Base-by-base conservation (phyloP, 2,113 vertebrate genomes). In the Raja brachyura region DNA sequence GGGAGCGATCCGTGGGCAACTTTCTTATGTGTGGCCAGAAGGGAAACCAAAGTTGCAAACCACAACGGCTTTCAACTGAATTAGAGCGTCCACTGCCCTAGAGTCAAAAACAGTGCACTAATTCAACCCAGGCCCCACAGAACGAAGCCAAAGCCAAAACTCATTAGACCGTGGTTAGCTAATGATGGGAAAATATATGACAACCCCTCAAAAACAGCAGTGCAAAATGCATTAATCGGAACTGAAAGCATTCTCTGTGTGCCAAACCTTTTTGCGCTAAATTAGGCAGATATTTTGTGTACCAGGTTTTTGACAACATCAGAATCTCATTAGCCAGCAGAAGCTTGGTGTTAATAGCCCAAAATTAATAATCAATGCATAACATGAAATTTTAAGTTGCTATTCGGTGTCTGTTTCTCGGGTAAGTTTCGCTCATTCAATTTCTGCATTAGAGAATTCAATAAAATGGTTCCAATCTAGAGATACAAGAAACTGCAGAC, bases 81-180 rank as follows among this genome's bases (percentile, higher is more conserved):
- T 63, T 22, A 63, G 25, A 86, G 28, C 59, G 63, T 31, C 83
- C 63, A 63, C 13, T 86, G 59, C 61, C 83, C 14, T n/a, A 18
- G 59, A n/a, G 63, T 63, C n/a, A 14, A 63, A 25, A 86, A 86
- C 61, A 63, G 28, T 14, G 33, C 59, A 63, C n/a, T 31, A 86
- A 86, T 86, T 86, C 11, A 86, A 86, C 83, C 28, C 83, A 86
- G 28, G 61, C n/a, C 13, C 48, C 59, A 63, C 13, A 86, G 59
- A 86, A 86, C 28, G 59, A 86, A 86, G 83, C 59, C 83, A 86
- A 86, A 86, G 25, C 83, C 59, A n/a, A 86, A 86, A 31, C 8
- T 63, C 28, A 86, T 31, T 63, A 31, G 59, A 86, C 56, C 10
- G 6, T 63, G n/a, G 56, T 31, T 63, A 28, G 83, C 63, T 86